A percentile compares a stretch with the other conserved stretches of the same genome.
phyloP scores from a whole-genome alignment of 2,113 vertebrate species.

The Desmodus rotundus region DNA sequence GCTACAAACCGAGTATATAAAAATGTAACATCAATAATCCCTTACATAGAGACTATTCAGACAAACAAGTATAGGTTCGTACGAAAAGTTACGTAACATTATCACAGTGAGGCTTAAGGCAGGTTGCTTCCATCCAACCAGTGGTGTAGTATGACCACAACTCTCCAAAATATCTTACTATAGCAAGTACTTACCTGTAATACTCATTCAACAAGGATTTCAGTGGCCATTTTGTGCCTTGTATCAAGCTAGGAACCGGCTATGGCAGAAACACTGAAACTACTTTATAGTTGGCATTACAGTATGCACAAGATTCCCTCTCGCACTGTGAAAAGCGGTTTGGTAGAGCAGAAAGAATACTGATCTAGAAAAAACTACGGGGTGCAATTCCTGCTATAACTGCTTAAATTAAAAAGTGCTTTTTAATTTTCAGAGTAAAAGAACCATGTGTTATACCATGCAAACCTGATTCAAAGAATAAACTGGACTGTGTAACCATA shows the following conservation, averaged over 20 bases:
- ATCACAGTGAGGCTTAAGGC: neutral
- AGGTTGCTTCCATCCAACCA: neutral
- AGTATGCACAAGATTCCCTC: neutral
- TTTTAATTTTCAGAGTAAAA: conserved; percentile 11
- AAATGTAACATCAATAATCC: neutral
- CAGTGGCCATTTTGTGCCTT: neutral
- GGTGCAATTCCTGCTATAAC: neutral
- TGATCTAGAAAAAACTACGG: neutral
- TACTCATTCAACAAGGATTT: neutral
- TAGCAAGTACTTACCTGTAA: neutral
- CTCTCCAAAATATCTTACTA: neutral
- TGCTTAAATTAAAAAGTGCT: neutral
- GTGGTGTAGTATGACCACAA: neutral
- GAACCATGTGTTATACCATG: neutral
- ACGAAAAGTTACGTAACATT: neutral
- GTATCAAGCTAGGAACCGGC: neutral
- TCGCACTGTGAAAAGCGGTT: neutral
- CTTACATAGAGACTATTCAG: neutral
- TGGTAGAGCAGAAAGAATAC: neutral
- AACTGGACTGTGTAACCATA: neutral
- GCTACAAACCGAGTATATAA: neutral
- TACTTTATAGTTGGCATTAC: too few relatives aligned
- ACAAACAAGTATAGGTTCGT: neutral
- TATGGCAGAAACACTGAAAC: neutral
- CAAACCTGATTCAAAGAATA: neutral